Percentiles rank a stretch among this genome's conserved stretches.
These are phyloP conservation scores for Neotoma lepida DNA, from an alignment of 2,113 vertebrate genomes.

Conservation along the genomic window DNA sequence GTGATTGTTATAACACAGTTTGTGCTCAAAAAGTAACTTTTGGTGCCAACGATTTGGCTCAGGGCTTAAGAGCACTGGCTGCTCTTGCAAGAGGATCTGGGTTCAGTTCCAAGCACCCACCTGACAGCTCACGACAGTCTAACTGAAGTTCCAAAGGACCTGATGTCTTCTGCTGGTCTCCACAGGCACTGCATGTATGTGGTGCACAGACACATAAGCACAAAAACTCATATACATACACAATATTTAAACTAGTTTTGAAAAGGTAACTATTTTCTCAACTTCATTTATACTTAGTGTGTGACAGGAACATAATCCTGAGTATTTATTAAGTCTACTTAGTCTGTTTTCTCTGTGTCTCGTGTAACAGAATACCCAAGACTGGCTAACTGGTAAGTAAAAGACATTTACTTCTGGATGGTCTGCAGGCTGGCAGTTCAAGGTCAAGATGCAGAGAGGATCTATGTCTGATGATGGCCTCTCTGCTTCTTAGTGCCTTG, in stretches of 20 bases:
- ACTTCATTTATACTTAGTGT: not conserved
- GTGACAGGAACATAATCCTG: not conserved
- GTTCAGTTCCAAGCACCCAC: not conserved
- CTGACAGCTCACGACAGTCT: not conserved
- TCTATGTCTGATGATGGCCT: not conserved
- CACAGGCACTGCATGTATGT: not conserved
- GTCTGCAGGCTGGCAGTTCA: not conserved
- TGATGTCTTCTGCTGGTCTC: not conserved
- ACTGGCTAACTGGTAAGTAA: not conserved
- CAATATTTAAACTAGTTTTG: not conserved
- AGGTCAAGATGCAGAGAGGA: not conserved
- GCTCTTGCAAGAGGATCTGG: not conserved
- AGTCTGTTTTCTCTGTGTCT: not conserved
- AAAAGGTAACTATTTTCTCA: not conserved
- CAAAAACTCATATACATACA: not conserved
- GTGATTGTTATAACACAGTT: not conserved
- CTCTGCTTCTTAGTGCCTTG: not conserved
- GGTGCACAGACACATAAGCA: not conserved
- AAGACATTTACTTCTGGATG: not conserved
- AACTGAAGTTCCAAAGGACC: not conserved
- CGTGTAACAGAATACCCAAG: not conserved
- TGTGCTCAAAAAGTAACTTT: not conserved
- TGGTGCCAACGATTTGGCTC: not conserved
- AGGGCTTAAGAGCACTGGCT: not conserved
- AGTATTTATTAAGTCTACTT: not conserved